Evolutionary conservation across 2,113 vertebrate species (phyloP), one percentile per base, ranked within the genome.

Genomic region (Tychaedon coryphoeus): DNA sequence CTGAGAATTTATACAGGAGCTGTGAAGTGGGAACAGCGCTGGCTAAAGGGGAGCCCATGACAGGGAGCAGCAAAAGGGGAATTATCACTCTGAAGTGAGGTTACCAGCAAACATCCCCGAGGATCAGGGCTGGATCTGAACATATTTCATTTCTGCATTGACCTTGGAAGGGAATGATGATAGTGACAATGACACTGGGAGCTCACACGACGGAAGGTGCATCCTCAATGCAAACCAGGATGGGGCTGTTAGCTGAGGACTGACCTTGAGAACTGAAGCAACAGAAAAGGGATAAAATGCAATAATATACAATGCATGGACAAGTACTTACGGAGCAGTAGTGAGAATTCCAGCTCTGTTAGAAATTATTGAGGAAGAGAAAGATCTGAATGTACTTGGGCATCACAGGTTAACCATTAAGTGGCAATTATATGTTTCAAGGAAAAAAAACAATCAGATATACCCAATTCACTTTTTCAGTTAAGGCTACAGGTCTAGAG

Each of bases 51-150:
- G 71, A 93, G 34, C 26, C 54, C 18, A 3, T 81, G 86, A 84
- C 92, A 93, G 57, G 65, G 58, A 87, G 53, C 40, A 48, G 57
- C 4, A 7, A 38, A 53, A 71, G 70, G 84, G 85, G 94, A 93
- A 71, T 86, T 71, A 89, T 84, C 76, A 18, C 76, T 92, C 91
- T 48, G 80, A 88, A 94, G 86, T 56, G 91, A 95, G 79, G 94
- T 47, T 84, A 80, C 86, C 83, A 51, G 83, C 28, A 84, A 91
- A 90, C 79, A 71, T 60, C 76, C 75, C 88, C 0, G 3, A 92
- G 86, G 86, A 92, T 66, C 57, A 40, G 76, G 60, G 60, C 65
- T 36, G 61, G 65, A 85, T 51, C 43, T 60, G 86, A 86, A 56
- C 56, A 48, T 81, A 78, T 84, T 95, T 95, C 72, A 93, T 89